A percentile compares a stretch with the other conserved stretches of the same genome.
Evolutionary conservation across 2,113 vertebrate genomes (phyloP).

Genomic region (Uropsilus gracilis): DNA sequence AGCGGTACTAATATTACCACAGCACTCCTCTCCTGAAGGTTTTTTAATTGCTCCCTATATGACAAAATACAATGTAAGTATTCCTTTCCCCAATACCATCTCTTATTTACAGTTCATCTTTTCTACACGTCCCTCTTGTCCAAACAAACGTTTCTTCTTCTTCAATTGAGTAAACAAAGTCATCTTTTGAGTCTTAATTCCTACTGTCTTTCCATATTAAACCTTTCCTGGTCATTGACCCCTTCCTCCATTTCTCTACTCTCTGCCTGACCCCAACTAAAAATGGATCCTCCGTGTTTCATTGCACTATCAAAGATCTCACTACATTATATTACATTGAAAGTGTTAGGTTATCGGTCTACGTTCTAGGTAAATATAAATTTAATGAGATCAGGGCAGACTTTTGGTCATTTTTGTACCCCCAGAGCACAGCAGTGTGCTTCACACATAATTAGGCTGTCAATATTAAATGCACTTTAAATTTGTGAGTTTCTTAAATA

Average conservation of each 20-base stretch:
- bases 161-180: neutral
- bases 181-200: neutral
- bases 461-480: constrained; percentile 42
- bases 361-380: neutral
- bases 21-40: neutral
- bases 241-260: neutral
- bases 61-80: neutral
- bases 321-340: neutral
- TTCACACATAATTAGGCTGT: neutral
- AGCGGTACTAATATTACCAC: neutral
- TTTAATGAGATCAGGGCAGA: neutral
- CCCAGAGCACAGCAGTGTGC: neutral
- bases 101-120: neutral
- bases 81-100: neutral
- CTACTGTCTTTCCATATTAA: neutral
- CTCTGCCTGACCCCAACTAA: rapidly evolving
- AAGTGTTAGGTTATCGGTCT: neutral
- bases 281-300: neutral
- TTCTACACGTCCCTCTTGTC: neutral
- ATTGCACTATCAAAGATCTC: neutral
- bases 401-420: neutral
- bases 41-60: neutral
- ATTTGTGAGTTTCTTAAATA: constrained; percentile 67
- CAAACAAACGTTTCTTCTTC: neutral
- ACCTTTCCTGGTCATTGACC: no score